Evolutionary conservation across 2,797 vertebrate species (phyloP), one percentile per base, ranked within the genome.

Genomic region (Clarias fuscus): DNA sequence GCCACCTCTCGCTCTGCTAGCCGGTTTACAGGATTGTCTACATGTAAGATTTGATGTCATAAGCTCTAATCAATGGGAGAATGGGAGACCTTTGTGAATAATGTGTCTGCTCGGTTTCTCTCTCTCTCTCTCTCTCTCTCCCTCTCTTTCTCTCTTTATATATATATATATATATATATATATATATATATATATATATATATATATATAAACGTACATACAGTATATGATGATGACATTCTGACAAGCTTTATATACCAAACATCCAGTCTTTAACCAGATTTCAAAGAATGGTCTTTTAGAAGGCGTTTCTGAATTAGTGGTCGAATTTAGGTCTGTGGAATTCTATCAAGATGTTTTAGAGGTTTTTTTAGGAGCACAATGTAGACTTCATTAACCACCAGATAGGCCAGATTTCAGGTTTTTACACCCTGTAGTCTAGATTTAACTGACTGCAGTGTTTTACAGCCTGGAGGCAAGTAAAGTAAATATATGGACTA

Each of bases 241-340:
- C 68, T 48, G 77, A 82, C 15, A 4, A 84, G 76, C 67, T 80
- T 61, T 78, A 83, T 86, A 82, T 76, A 76, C 87, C 59, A 76
- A 58, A 76, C 79, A 20, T 72, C 11, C 83, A 33, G 56, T 75
- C 76, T 70, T 85, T 72, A 81, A 81, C 37, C 10, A 88, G 58
- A 33, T 85, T 87, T 83, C 7, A 70, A 79, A 22, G 33, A 86
- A 67, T 62, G 79, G 68, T 78, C 80, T 86, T 72, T 75, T 53
- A 73, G 78, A 65, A 82, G 78, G 68, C 62, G 22, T 10, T 65
- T 86, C 40, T 0, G 22, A 65, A 56, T 33, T 72, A 80, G 77
- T 75, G 79, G 22, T 67, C 27, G 40, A 27, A 64, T n/a, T 77
- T 82, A 86, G 10, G 15, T 76, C 33, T 77, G 62, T 86, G 71